phyloP scores from a whole-genome alignment of 2,888 invertebrate species.

The Eudemis profundana region DNA sequence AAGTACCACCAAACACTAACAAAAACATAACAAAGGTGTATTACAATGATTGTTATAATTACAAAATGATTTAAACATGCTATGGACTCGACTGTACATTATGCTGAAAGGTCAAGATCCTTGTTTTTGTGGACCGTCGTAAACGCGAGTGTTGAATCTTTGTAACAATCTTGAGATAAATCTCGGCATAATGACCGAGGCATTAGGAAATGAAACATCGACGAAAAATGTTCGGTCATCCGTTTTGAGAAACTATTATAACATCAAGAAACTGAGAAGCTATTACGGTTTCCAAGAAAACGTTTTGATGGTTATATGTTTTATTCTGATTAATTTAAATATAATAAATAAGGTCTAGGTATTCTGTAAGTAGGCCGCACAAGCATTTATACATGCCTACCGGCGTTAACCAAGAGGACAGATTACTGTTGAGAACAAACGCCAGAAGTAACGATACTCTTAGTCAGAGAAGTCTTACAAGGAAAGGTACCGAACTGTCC shows the following conservation, averaged over 20 bases:
- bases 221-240: slow-evolving; percentile 20
- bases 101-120: slow-evolving; percentile 34
- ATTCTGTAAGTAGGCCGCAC: no score
- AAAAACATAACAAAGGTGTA: background rate
- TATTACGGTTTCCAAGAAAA: slow-evolving; percentile 19
- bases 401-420: no score
- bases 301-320: no score
- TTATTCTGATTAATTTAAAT: background rate
- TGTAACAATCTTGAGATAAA: slow-evolving; percentile 23
- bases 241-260: slow-evolving; percentile 23
- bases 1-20: background rate
- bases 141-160: slow-evolving; percentile 22
- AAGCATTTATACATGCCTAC: no score
- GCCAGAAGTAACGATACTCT: no score
- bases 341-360: no score
- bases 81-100: slow-evolving; percentile 15
- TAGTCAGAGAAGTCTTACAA: no score
- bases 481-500: no score
- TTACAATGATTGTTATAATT: slow-evolving; percentile 5
- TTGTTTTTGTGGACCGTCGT: slow-evolving; percentile 25
- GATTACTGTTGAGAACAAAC: no score
- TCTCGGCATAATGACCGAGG: slow-evolving; percentile 5
- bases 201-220: slow-evolving; percentile 34
- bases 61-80: background rate
- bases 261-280: background rate